phyloP scores from a whole-genome alignment of 2,113 vertebrate genomes.

The Hyperoodon ampullatus region DNA sequence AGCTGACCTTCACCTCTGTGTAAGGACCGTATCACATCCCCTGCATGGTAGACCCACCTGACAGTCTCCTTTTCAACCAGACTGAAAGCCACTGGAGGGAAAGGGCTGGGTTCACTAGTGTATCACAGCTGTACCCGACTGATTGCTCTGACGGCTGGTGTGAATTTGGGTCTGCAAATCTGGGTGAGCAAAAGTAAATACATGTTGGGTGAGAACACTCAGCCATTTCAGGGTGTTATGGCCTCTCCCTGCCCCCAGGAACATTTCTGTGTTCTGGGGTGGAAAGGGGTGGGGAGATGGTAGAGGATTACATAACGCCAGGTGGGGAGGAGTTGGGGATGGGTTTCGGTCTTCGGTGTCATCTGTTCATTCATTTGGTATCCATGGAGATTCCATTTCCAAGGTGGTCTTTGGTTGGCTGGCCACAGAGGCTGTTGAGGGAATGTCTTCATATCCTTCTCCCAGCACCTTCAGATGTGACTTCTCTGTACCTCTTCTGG shows the following conservation, averaged over 20 bases:
- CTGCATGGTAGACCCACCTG: background rate
- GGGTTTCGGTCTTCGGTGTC: background rate
- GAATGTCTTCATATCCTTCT: background rate
- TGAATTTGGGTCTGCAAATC: too few species aligned
- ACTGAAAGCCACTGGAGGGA: background rate
- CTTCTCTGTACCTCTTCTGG: background rate
- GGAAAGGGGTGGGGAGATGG: background rate
- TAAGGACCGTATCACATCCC: rapidly evolving
- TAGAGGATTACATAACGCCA: background rate
- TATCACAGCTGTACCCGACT: rapidly evolving
- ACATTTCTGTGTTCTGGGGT: background rate
- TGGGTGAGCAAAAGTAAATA: background rate
- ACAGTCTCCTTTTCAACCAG: background rate
- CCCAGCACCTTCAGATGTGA: background rate
- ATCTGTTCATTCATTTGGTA: background rate
- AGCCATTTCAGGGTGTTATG: background rate
- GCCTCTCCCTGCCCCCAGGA: too few species aligned
- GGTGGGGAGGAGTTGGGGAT: too few species aligned
- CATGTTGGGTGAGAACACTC: background rate
- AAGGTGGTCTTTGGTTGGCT: too few species aligned
- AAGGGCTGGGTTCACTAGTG: background rate
- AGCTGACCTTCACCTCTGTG: rapidly evolving
- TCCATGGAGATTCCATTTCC: background rate
- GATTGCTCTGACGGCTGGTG: rapidly evolving
- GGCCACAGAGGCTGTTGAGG: background rate